Evolutionary conservation across 2,888 invertebrate genomes (phyloP).

Genomic region (Chrysolina haemoptera): DNA sequence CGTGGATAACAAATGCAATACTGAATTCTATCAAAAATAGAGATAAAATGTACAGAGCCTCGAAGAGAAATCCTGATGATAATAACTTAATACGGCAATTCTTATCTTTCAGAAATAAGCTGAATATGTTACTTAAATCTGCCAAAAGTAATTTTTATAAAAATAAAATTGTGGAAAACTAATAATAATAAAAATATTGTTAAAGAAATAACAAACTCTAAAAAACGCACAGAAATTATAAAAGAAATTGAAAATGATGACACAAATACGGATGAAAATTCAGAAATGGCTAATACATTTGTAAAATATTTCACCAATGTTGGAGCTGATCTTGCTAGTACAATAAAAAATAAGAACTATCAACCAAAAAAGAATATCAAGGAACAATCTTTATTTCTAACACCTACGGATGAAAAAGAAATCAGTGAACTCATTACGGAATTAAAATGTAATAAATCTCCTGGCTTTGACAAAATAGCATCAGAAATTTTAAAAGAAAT

Average conservation of each 20-base stretch:
- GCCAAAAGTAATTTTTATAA: background rate
- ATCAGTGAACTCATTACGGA: no score
- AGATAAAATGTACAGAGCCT: background rate
- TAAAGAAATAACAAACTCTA: background rate
- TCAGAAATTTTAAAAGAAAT: no score
- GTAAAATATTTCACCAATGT: background rate
- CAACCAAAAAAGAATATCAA: background rate
- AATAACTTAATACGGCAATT: background rate
- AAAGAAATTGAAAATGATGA: background rate
- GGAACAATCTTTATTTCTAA: background rate
- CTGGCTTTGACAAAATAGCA: no score
- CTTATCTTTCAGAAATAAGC: background rate
- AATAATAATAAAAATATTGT: background rate
- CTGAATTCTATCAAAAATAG: no score
- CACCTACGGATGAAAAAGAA: no score
- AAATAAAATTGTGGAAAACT: background rate
- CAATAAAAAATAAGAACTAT: background rate
- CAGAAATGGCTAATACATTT: background rate
- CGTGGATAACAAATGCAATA: no score
- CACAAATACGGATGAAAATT: no score
- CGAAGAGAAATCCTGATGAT: constrained; percentile 4
- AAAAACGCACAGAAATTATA: background rate
- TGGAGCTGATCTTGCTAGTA: background rate
- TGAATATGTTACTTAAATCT: background rate
- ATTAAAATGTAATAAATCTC: no score